Base-by-base conservation (phyloP, 2,797 vertebrate species). In the Sitta carolinensis region DNA sequence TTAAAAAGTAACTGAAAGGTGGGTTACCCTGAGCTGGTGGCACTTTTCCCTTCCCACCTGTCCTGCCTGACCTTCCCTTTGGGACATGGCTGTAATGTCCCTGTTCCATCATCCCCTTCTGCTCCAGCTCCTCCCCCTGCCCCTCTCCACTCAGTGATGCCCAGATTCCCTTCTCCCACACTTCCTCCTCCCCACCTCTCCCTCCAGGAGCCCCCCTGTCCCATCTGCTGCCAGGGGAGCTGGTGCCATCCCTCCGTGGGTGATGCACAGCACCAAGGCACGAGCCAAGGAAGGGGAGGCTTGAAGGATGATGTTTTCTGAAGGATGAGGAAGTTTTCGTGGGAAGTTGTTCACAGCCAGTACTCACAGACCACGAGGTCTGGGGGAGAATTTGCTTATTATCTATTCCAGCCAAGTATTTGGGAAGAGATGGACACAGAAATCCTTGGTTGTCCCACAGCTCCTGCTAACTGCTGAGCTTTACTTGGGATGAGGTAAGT, bases 81-180 rank as follows among this genome's bases (percentile, higher is more conserved):
- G 25, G 78, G 84, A 45, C 2, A 2, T 1, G 43, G 51, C 48
- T 40, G 58, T 0, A 3, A 23, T 22, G 7, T 32, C 42, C 21
- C 26, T 13, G n/a, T 21, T 8, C 25, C 17, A 3, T 4, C 51
- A 10, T 2, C 22, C 16, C 10, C 7, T 48, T 5, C 55, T 3
- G 12, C 38, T 16, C 70, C 0, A 4, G 16, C 57, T 87, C 50
- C 6, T 50, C 6, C 15, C 6, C 22, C 2, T 9, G 7, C 52
- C 40, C 1, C 0, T 58, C 40, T 30, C 36, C 0, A 1, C 40
- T 67, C 9, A 1, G 3, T 2, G 5, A 26, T 7, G n/a, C 30
- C 4, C 73, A 38, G 29, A 26, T 92, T 84, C 57, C 29, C 89
- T 36, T 67, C 61, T 74, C 57, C 54, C 20, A 9, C 2, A 2